Evolutionary conservation across 2,888 invertebrate species (phyloP), one percentile per base, ranked within the genome.

Genomic region (Metopia argyrocephala): DNA sequence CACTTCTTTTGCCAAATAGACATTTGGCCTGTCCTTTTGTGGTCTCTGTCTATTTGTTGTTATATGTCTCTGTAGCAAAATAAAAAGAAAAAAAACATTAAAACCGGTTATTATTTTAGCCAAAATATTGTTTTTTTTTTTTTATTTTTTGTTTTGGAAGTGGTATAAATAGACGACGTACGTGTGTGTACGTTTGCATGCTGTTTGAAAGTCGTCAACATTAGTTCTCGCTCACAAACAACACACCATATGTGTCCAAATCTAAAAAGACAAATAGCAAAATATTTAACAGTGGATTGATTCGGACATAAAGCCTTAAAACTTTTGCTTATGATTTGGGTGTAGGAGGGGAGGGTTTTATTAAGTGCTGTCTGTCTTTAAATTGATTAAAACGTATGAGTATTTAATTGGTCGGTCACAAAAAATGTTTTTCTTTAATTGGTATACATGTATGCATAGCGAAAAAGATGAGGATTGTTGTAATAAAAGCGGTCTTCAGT

Each of bases 221-320:
- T 31, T 71, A 45, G 15, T 38, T 38, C 38, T 38, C 38, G 59
- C 25, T 64, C 23, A 56, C 54, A 5, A 54, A 45, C 46, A 7
- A 57, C 50, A 74, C 74, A 25, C 50, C 48, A 28, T 46, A 61
- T 68, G 62, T 57, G 71, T 38, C 62, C 62, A 71, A 73, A 73
- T 64, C 52, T 62, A 76, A 76, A 73, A 73, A 59, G 64, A 71
- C 68, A 76, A 73, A 68, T 73, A 31, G 57, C 48, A 73, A 73
- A 62, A 50, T 21, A 2, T 54, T 12, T 7, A 21, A 56, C n/a
- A n/a, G 56, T 38, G 38, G 38, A 15, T 4, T 15, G 15, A 38
- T 3, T 38, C 38, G n/a, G n/a, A n/a, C n/a, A n/a, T n/a, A n/a
- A n/a, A n/a, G n/a, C n/a, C n/a, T n/a, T n/a, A n/a, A n/a, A n/a